Evolutionary conservation across 2,888 invertebrate genomes (phyloP), one percentile per base, ranked within the genome.

Genomic region (Lithosia quadra): DNA sequence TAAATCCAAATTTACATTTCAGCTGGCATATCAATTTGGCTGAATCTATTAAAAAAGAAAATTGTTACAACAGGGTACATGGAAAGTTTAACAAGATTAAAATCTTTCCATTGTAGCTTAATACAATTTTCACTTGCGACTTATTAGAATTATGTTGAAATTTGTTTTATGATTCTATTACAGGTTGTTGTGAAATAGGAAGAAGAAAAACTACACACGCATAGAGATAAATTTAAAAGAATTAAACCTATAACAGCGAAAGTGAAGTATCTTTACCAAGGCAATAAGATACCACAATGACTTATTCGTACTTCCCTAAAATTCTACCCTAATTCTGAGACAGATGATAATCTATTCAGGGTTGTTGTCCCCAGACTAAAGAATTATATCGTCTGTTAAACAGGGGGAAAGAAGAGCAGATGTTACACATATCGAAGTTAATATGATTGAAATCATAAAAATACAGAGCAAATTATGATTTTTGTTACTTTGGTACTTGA

Each of bases 231-330:
- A 49, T 49, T n/a, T 8, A 49, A 0, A 49, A 39, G 1, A 39
- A n/a, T 49, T 49, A n/a, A n/a, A 49, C 49, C n/a, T 49, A 49
- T 49, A n/a, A 49, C 49, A n/a, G n/a, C n/a, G 49, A 49, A 49
- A 49, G 49, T 49, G 18, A 5, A 43, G 43, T 43, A 43, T 5
- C 43, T 18, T 43, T n/a, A 49, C 5, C n/a, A n/a, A 49, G 49
- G 49, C n/a, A 49, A n/a, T 49, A 49, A n/a, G 49, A 49, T 49
- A 9, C 2, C 49, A 49, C 49, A n/a, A 49, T 18, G 18, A 43
- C 43, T 49, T 49, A 49, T n/a, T 49, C 7, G 18, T 49, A 49
- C 49, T 49, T 49, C 49, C 49, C n/a, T 49, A n/a, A n/a, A 1
- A 49, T 49, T 49, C 49, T 49, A n/a, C 49, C 49, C 49, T 49